A percentile compares a stretch with the other conserved stretches of the same genome.
Conservation (phyloP, 1,140 invertebrate species). For the Papilio dardanus region DNA sequence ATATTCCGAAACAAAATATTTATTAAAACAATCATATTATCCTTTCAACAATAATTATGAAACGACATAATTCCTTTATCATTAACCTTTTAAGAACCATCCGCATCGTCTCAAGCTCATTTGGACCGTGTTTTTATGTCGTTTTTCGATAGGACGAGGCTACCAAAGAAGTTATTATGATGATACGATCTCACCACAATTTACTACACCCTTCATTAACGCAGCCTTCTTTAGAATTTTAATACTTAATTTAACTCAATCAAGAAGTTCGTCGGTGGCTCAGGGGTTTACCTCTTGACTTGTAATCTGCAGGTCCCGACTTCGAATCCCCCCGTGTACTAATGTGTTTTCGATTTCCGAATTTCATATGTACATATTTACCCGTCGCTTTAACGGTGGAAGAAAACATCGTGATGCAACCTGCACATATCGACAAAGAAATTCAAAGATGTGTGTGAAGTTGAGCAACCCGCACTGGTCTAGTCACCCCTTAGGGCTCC, state of each 20-base stretch:
- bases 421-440: too few relatives aligned
- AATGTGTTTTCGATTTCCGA: too few relatives aligned
- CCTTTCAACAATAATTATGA: background rate
- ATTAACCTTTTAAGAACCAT: conserved; percentile 7
- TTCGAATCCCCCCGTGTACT: too few relatives aligned
- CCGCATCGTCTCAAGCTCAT: conserved; percentile 33
- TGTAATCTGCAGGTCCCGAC: too few relatives aligned
- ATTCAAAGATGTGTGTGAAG: too few relatives aligned
- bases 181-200: conserved; percentile 57
- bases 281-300: too few relatives aligned
- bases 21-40: background rate
- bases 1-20: background rate
- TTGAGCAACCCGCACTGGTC: too few relatives aligned
- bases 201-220: conserved; percentile 42
- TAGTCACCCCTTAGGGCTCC: too few relatives aligned
- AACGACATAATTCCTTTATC: background rate
- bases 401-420: too few relatives aligned
- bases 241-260: conserved; percentile 44
- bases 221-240: conserved; percentile 40
- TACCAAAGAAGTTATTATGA: conserved; percentile 69
- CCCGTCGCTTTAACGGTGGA: too few relatives aligned
- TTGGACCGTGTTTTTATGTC: conserved; percentile 50
- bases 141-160: conserved; percentile 46
- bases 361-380: too few relatives aligned
- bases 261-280: too few relatives aligned